These are phyloP conservation scores for Parauchenoglanis ngamensis DNA, from an alignment of 2,797 vertebrate genomes.

Conservation along the genomic window DNA sequence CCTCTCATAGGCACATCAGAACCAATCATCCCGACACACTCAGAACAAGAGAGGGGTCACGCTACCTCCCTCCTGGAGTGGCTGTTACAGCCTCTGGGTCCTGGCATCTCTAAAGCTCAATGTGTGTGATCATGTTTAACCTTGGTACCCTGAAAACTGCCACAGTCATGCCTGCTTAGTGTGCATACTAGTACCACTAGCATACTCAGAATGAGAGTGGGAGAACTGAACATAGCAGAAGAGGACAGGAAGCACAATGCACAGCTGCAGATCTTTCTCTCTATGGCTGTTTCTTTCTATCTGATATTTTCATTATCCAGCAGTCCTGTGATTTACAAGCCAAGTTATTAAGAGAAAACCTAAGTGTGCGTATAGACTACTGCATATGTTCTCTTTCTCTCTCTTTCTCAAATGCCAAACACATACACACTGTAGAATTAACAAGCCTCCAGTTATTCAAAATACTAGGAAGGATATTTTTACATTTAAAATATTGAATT, in stretches of 20 bases:
- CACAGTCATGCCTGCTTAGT: slow-evolving; percentile 53
- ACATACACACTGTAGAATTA: slow-evolving; percentile 1
- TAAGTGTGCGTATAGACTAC: slow-evolving; percentile 43
- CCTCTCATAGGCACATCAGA: slow-evolving; percentile 45
- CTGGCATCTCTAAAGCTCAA: slow-evolving; percentile 33
- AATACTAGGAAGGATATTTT: background rate
- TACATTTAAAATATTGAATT: slow-evolving; percentile 29
- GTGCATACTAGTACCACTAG: slow-evolving; percentile 48
- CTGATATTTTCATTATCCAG: slow-evolving; percentile 58
- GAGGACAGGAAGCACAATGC: background rate
- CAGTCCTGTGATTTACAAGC: slow-evolving; percentile 56
- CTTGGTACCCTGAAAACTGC: slow-evolving; percentile 47
- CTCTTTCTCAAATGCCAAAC: slow-evolving; percentile 6
- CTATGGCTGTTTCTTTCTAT: slow-evolving; percentile 34
- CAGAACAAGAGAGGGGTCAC: slow-evolving; percentile 56
- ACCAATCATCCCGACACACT: slow-evolving; percentile 56
- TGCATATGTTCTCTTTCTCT: slow-evolving; percentile 27
- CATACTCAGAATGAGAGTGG: slow-evolving; percentile 15
- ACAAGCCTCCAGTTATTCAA: background rate
- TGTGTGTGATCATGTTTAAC: slow-evolving; percentile 54
- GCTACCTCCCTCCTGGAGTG: slow-evolving; percentile 33
- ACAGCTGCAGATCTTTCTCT: slow-evolving; percentile 23
- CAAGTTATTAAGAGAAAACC: slow-evolving; percentile 15
- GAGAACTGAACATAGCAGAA: background rate
- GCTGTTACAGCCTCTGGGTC: slow-evolving; percentile 43